Evolutionary conservation across 2,113 vertebrate genomes (phyloP).

Genomic region (Sphyrna mokarran): DNA sequence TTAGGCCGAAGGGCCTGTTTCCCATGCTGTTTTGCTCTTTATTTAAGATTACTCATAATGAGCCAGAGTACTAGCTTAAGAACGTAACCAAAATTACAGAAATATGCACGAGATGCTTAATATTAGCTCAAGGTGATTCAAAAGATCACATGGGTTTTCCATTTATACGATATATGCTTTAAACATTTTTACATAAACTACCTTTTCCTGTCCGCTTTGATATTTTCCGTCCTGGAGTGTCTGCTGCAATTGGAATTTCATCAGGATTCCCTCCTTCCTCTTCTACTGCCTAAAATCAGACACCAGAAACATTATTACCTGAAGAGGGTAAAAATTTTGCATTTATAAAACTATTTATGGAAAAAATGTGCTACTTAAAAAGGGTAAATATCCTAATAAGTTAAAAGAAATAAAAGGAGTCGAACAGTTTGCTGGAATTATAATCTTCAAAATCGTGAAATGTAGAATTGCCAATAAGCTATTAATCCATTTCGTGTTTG

Average conservation of each 20-base stretch:
- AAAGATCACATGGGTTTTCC: neutral
- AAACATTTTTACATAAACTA: constrained; percentile 46
- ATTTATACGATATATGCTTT: neutral
- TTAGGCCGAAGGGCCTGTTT: too few species aligned
- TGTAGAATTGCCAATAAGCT: neutral
- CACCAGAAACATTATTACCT: constrained; percentile 16
- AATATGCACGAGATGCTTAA: neutral
- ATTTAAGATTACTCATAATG: neutral
- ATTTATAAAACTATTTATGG: neutral
- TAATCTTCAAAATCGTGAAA: neutral
- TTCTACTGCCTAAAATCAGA: constrained; percentile 67
- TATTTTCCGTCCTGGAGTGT: constrained; percentile 61
- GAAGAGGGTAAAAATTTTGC: neutral
- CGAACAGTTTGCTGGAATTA: neutral
- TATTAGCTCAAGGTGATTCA: neutral
- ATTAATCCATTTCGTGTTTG: neutral
- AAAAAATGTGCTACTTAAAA: neutral
- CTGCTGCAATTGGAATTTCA: constrained; percentile 64
- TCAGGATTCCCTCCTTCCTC: constrained; percentile 88
- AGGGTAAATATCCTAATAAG: neutral
- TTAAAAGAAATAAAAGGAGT: neutral
- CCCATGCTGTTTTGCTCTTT: too few species aligned
- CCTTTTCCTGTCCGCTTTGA: constrained; percentile 72
- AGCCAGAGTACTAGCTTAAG: neutral
- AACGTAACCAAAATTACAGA: neutral